phyloP scores from a whole-genome alignment of 2,888 invertebrate genomes.

The Tricholauxania praeusta region DNA sequence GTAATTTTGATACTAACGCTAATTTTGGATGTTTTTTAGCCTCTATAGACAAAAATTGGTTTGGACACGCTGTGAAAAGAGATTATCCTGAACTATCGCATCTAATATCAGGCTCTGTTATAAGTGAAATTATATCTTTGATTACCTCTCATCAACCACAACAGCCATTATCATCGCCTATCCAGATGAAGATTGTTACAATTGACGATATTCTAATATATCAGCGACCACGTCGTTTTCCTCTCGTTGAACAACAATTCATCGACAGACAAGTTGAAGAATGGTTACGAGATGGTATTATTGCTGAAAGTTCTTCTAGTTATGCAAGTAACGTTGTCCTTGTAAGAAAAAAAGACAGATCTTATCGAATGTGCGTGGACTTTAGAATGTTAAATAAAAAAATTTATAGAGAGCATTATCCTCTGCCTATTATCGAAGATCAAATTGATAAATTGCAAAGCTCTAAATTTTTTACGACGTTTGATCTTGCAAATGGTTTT shows the following conservation, averaged over 20 bases:
- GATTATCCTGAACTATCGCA: background rate
- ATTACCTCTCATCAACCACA: background rate
- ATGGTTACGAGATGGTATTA: constrained; percentile 29
- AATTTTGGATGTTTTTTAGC: constrained; percentile 8
- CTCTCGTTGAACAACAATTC: constrained; percentile 31
- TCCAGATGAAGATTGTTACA: constrained; percentile 34
- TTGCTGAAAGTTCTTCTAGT: constrained; percentile 42
- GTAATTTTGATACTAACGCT: background rate
- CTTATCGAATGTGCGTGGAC: constrained; percentile 48
- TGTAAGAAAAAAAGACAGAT: constrained; percentile 49
- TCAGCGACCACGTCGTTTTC: constrained; percentile 34
- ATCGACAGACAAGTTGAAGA: constrained; percentile 28
- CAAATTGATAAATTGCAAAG: constrained; percentile 51
- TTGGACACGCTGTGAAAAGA: background rate
- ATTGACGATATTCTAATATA: constrained; percentile 35
- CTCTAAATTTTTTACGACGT: constrained; percentile 49
- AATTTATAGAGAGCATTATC: constrained; percentile 46
- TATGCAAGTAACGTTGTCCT: constrained; percentile 50
- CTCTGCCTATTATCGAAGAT: constrained; percentile 53
- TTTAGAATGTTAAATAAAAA: constrained; percentile 43
- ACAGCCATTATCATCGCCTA: constrained; percentile 15
- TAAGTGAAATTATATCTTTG: background rate
- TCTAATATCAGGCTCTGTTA: background rate
- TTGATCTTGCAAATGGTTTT: constrained; percentile 47
- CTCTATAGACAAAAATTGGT: background rate